Base-by-base conservation (phyloP, 2,113 vertebrate genomes). In the Henicopernis longicauda region DNA sequence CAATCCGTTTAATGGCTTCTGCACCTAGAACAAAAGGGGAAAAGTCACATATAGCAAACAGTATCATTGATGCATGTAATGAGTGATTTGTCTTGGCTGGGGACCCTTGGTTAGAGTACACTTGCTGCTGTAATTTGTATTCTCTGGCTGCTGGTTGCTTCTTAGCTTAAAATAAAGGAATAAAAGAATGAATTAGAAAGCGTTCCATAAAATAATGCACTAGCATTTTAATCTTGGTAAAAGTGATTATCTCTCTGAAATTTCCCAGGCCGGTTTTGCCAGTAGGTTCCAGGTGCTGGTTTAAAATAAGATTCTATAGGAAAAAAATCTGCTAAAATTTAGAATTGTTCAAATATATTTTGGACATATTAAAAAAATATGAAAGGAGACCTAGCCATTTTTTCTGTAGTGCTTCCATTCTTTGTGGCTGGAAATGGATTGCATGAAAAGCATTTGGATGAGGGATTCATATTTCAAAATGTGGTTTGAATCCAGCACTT, bases 41-140 rank as follows among this genome's bases (percentile, higher is more conserved):
- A 92, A 92, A 96, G 95, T 94, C 83, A 91, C 78, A 72, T 34
- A 73, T 8, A 91, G 90, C 95, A 90, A 95, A 86, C 89, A 84
- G 40, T 86, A 36, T 86, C 86, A 80, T 42, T 95, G 94, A 63
- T 96, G 94, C 96, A 91, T 95, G 83, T 94, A 95, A 95, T 96
- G 96, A 94, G 81, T 95, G 88, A 94, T 95, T 95, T 95, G 89
- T 93, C 91, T 90, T 95, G 86, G 78, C 89, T 94, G 71, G 67
- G 52, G 79, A 86, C 88, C 86, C 65, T 90, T 94, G 90, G 81
- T 79, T 94, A 86, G 79, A 96, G 76, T 88, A 83, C 52, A 62
- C 42, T 91, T 88, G 72, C 90, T 65, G 34, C 78, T 91, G 62
- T 86, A 92, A 95, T 96, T 95, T 96, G 78, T 94, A 77, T 91